Evolutionary conservation across 2,797 vertebrate species (phyloP).

Genomic region (Sebastes ruberrimus): DNA sequence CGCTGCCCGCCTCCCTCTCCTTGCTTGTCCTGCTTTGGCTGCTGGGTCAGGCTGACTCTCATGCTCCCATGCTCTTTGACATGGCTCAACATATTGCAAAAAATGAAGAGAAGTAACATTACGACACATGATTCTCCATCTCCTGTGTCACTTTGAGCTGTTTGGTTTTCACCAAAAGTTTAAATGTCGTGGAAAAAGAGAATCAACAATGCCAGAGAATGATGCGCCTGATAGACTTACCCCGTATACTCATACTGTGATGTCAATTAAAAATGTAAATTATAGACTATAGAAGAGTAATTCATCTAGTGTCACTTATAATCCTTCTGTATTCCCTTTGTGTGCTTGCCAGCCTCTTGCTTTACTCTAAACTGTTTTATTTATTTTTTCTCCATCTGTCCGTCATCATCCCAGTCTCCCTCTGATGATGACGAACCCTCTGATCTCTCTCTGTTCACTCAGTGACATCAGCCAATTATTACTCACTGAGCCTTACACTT

Average conservation of each 20-base stretch:
- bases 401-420: not conserved
- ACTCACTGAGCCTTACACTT: conserved; percentile 36
- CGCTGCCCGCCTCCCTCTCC: conserved; percentile 59
- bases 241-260: not conserved
- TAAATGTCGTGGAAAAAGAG: not conserved
- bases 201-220: not conserved
- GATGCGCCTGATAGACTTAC: not conserved
- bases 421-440: conserved; percentile 38
- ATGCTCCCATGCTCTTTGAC: conserved; percentile 83
- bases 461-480: conserved; percentile 26
- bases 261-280: not conserved
- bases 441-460: conserved; percentile 30
- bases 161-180: not conserved
- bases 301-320: not conserved
- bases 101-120: conserved; percentile 45
- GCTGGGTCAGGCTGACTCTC: conserved; percentile 72
- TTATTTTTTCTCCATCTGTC: not conserved
- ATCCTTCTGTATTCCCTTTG: not conserved
- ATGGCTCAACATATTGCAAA: conserved; percentile 58
- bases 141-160: conserved; percentile 13
- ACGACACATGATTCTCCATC: conserved; percentile 36
- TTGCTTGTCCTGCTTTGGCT: conserved; percentile 56
- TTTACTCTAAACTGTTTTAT: not conserved
- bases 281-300: not conserved
- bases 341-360: conserved; percentile 3